Base-by-base conservation (phyloP, 1,140 invertebrate species). In the Choristoneura fumiferana region DNA sequence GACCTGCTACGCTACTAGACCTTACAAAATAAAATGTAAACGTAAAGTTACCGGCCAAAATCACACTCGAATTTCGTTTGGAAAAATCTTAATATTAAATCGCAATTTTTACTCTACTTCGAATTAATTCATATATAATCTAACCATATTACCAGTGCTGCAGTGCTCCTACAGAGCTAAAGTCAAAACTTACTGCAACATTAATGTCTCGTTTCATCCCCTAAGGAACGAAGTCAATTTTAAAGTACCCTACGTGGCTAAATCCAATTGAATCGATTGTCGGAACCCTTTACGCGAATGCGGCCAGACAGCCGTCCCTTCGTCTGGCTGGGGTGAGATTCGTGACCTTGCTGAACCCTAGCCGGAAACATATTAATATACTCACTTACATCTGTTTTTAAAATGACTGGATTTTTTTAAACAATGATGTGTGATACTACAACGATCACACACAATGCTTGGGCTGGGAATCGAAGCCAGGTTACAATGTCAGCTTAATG, bases 261-360 rank as follows among this genome's bases (percentile, higher is more conserved):
- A 49, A 49, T 49, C 22, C 53, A 66, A 45, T 70, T 53, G 45
- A 69, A 77, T 80, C 71, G 71, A 77, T 78, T 74, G 62, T 58
- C 57, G 65, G 58, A 62, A 69, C 54, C 58, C 33, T 22, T 22
- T n/a, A n/a, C 10, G 22, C 12, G 39, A 12, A 67, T 57, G 57
- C 64, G 53, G 54, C 63, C 65, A 72, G 62, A 69, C 67, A 39
- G 38, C 71, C 63, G 68, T 76, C 81, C 83, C 80, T 78, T 76
- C 58, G 80, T 83, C 78, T 84, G 71, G 76, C 60, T 55, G 71
- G 71, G 81, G 81, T 69, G 80, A 74, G 65, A 69, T 65, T 64
- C 59, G 60, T 63, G 80, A 78, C 82, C 84, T 84, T 82, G 71
- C 58, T 49, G 57, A 73, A 81, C 84, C 84, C 81, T 76, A 76